Evolutionary conservation across 2,113 vertebrate species (phyloP).

Genomic region (Agapornis roseicollis): DNA sequence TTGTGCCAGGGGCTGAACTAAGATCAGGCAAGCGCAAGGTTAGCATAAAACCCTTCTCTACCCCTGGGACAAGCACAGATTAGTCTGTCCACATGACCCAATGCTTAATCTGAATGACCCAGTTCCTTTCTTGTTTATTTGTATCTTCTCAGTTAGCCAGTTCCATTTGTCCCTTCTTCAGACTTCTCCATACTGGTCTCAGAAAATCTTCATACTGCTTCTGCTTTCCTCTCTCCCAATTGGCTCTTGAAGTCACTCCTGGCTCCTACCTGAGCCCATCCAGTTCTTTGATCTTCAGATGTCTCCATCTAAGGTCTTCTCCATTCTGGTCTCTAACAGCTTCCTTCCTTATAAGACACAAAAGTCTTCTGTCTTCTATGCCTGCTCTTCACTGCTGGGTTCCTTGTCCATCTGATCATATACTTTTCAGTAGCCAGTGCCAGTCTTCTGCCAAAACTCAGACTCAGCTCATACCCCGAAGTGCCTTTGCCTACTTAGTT

Average conservation of each 20-base stretch:
- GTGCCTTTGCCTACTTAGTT: neutral
- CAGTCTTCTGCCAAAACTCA: neutral
- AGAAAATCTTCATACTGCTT: neutral
- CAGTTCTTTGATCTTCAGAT: neutral
- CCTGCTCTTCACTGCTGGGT: neutral
- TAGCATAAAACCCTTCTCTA: neutral
- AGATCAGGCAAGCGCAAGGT: slow-evolving; percentile 17
- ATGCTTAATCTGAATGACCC: slow-evolving; percentile 15
- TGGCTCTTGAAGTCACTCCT: neutral
- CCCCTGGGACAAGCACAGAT: slow-evolving; percentile 20
- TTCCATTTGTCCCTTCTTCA: neutral
- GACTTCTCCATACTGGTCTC: neutral
- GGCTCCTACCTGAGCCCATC: neutral
- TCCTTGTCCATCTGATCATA: neutral
- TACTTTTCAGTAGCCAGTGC: neutral
- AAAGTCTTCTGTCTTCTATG: neutral
- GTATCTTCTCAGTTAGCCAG: neutral
- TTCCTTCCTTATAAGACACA: neutral
- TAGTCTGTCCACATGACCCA: neutral
- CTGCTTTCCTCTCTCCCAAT: neutral
- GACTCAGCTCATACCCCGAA: neutral
- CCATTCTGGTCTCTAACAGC: neutral
- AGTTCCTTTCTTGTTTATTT: slow-evolving; percentile 38
- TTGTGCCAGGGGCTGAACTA: slow-evolving; percentile 1
- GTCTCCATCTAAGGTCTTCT: neutral